phyloP scores from a whole-genome alignment of 2,113 vertebrate species.

The Felis catus region DNA sequence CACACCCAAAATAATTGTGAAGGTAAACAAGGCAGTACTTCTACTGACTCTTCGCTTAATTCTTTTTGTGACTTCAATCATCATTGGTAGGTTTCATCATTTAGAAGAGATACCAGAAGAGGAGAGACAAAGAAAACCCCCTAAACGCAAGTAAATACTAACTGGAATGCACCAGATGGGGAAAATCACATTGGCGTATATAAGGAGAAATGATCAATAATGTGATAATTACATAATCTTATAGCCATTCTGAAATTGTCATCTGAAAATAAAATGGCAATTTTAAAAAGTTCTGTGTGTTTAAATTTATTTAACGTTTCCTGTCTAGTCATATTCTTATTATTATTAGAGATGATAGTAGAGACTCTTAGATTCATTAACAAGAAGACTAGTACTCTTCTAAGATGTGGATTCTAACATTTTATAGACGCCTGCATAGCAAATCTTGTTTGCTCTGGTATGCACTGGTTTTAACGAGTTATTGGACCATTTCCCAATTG shows the following conservation, averaged over 20 bases:
- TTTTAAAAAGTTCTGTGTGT: background rate
- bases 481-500: background rate
- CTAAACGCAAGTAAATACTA: background rate
- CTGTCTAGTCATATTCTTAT: background rate
- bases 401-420: background rate
- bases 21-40: fast-evolving
- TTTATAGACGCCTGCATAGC: background rate
- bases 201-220: background rate
- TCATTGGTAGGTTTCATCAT: background rate
- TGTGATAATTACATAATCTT: background rate
- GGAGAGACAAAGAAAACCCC: fast-evolving
- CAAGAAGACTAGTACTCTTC: background rate
- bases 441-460: background rate
- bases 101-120: fast-evolving
- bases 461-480: background rate
- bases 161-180: background rate
- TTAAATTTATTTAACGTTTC: background rate
- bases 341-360: background rate
- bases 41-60: fast-evolving
- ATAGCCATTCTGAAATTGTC: background rate
- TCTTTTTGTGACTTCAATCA: background rate
- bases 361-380: background rate
- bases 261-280: constrained; percentile 63
- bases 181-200: background rate
- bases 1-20: fast-evolving